These are phyloP conservation scores for Lasioglossum zephyrum DNA, from an alignment of 2,888 invertebrate genomes.

Conservation along the genomic window DNA sequence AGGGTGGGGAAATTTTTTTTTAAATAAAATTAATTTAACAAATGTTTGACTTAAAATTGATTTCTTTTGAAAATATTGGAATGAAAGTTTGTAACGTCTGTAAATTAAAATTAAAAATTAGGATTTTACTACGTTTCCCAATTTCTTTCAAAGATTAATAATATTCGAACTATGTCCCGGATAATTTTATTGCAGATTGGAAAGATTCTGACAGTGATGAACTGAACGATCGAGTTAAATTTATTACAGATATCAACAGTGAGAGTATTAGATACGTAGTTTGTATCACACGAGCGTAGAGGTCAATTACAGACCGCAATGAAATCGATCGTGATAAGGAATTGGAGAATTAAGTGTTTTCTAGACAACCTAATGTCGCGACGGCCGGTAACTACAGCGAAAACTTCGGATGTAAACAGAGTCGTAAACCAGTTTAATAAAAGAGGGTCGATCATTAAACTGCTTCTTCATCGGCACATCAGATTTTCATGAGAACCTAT, in stretches of 20 bases:
- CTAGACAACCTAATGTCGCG: conserved; percentile 12
- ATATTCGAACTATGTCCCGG: neutral
- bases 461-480: conserved; percentile 25
- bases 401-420: conserved; percentile 53
- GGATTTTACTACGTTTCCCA: neutral
- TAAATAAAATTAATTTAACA: too few relatives aligned
- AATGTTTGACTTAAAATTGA: too few relatives aligned
- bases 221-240: neutral
- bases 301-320: conserved; percentile 21
- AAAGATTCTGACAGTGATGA: neutral
- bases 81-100: too few relatives aligned
- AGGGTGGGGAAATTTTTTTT: too few relatives aligned
- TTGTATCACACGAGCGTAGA: neutral
- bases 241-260: neutral
- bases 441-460: conserved; percentile 50
- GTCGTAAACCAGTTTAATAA: conserved; percentile 52
- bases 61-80: too few relatives aligned
- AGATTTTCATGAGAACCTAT: neutral
- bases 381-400: neutral
- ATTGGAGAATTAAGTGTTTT: conserved; percentile 33
- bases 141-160: neutral
- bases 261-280: neutral
- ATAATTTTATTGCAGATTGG: neutral
- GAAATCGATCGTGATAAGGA: conserved; percentile 21
- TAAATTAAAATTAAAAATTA: too few relatives aligned